Evolutionary conservation across 2,888 invertebrate species (phyloP).

Genomic region (Microctonus hyperodae): DNA sequence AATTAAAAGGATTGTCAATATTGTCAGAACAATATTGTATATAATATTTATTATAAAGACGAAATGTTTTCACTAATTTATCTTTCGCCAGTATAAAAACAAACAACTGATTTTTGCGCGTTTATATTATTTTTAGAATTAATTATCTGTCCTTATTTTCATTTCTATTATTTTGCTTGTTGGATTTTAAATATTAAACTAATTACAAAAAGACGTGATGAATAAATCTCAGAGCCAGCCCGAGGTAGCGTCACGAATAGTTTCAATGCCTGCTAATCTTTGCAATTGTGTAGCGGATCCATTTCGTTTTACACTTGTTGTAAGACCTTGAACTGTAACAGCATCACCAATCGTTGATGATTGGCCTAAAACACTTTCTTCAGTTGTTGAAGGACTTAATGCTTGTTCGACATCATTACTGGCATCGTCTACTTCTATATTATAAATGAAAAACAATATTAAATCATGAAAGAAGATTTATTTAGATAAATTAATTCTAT

Average conservation of each 20-base stretch:
- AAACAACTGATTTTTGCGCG: slow-evolving; percentile 39
- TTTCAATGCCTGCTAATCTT: slow-evolving; percentile 76
- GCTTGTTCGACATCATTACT: slow-evolving; percentile 47
- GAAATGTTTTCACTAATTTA: not conserved
- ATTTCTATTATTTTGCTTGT: slow-evolving; percentile 1
- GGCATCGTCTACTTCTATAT: slow-evolving; percentile 24
- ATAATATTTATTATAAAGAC: slow-evolving; percentile 17
- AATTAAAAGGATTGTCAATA: slow-evolving; percentile 3
- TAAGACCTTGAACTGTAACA: slow-evolving; percentile 36
- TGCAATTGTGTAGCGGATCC: slow-evolving; percentile 71
- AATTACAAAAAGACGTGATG: not conserved
- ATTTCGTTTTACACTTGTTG: slow-evolving; percentile 61
- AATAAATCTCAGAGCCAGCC: slow-evolving; percentile 70
- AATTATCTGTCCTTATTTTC: not conserved
- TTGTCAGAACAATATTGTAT: slow-evolving; percentile 22
- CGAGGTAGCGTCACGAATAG: slow-evolving; percentile 74
- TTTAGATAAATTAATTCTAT: not conserved
- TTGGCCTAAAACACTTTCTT: slow-evolving; percentile 63
- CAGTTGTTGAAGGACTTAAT: slow-evolving; percentile 68
- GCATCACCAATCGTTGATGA: slow-evolving; percentile 39
- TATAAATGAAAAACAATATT: not conserved
- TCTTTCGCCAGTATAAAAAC: slow-evolving; percentile 23
- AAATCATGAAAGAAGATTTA: not conserved
- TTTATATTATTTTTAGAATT: slow-evolving; percentile 16
- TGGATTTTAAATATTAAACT: slow-evolving; percentile 26